Evolutionary conservation across 2,888 invertebrate species (phyloP).

Genomic region (Ectemnius continuus): DNA sequence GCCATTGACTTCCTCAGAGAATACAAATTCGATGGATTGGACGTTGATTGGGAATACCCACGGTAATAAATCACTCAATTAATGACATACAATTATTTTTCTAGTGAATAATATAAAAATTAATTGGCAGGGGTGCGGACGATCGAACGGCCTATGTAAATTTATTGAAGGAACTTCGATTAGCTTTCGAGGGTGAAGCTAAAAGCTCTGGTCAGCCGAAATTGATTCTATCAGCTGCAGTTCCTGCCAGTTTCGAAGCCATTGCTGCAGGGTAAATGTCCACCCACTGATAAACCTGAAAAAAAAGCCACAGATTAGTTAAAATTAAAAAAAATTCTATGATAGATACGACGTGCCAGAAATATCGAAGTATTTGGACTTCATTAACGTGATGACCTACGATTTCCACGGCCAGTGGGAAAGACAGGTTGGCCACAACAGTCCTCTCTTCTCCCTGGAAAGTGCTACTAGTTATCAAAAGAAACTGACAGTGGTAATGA

Average conservation of each 20-base stretch:
- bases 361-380: conserved; percentile 95
- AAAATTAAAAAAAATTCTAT: neutral
- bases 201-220: conserved; percentile 90
- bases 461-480: conserved; percentile 94
- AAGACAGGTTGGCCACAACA: conserved; percentile 94
- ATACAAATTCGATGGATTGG: conserved; percentile 94
- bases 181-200: conserved; percentile 95
- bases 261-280: conserved; percentile 89
- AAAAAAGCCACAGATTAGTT: neutral
- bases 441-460: conserved; percentile 92
- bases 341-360: conserved; percentile 91
- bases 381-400: conserved; percentile 96
- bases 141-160: conserved; percentile 91
- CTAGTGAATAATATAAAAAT: neutral
- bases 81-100: neutral
- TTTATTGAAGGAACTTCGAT: conserved; percentile 90
- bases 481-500: conserved; percentile 92
- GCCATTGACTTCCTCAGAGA: conserved; percentile 95
- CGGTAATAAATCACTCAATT: conserved; percentile 77
- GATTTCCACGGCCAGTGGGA: conserved; percentile 98
- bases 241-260: conserved; percentile 95
- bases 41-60: conserved; percentile 97
- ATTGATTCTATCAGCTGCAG: conserved; percentile 90
- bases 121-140: conserved; percentile 85
- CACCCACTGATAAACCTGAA: neutral